These are phyloP conservation scores for Rafetus swinhoei DNA, from an alignment of 2,113 vertebrate species.

Conservation along the genomic window DNA sequence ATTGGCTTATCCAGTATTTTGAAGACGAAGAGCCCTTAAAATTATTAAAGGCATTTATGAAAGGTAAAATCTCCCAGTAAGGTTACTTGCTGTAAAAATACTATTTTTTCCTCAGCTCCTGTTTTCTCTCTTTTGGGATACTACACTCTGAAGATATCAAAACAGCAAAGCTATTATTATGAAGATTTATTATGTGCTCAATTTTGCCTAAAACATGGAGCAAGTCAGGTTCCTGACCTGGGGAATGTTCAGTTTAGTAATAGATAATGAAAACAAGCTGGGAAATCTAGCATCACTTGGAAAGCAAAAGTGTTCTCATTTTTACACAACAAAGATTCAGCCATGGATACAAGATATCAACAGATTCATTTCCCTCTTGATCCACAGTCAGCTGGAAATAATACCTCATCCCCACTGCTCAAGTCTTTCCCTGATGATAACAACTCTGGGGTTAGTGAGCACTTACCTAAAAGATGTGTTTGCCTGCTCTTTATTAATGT, in stretches of 20 bases:
- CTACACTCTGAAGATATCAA: neutral
- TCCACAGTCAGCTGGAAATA: neutral
- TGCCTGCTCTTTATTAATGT: neutral
- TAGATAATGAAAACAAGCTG: neutral
- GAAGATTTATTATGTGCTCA: neutral
- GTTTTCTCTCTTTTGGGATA: neutral
- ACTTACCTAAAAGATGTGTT: neutral
- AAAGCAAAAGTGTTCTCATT: neutral
- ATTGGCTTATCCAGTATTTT: neutral
- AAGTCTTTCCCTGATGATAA: neutral
- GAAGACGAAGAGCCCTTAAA: neutral
- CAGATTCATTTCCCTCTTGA: neutral
- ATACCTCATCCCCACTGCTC: neutral
- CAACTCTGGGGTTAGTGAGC: neutral
- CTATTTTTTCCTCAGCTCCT: neutral
- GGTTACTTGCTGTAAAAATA: neutral
- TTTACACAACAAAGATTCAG: neutral
- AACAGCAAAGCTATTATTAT: neutral
- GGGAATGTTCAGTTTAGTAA: slow-evolving; percentile 2
- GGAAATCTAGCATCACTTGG: neutral
- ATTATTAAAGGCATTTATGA: neutral
- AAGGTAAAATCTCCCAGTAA: neutral
- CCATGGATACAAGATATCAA: neutral
- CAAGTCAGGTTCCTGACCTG: neutral
- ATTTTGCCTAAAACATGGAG: neutral